Evolutionary conservation across 1,140 invertebrate genomes (phyloP), one percentile per base, ranked within the genome.

Genomic region (Zelostemma sp.): DNA sequence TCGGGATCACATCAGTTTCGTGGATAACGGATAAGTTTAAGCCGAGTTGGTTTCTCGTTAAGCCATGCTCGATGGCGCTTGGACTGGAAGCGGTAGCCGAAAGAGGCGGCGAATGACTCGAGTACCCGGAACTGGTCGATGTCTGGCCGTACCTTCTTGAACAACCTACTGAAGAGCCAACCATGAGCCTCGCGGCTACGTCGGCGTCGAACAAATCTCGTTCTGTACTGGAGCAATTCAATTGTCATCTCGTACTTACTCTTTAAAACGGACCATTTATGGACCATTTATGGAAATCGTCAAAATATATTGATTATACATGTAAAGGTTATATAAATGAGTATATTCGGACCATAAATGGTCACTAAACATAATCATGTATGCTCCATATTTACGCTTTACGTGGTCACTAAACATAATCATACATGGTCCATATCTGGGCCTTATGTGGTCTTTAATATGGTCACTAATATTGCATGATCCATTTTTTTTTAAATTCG

Each of bases 111-210:
- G 80, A 81, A 47, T 81, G 73, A 21, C 77, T 80, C 58, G 80
- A 80, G 33, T 80, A 81, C 43, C 80, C 80, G 14, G 78, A 80
- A 72, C 78, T 80, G 54, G 72, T 80, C 25, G 79, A 80, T 3
- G 69, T 77, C 46, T 70, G 75, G 59, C 68, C 74, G 56, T 75
- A 81, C 74, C 71, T 77, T 75, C 60, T 78, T 40, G 62, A 60
- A 69, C 70, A 70, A 45, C 74, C 35, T 28, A 57, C 50, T 43
- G 62, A 49, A 2, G 55, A 41, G n/a, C 57, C 59, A 38, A 21
- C 53, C 43, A 77, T 74, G 14, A 80, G 69, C 50, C 61, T 73
- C 28, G 48, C 1, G n/a, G 74, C 77, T 18, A 80, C 64, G 40
- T 80, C 77, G 11, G 60, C 56, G 25, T 78, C 77, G 19, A 74